Evolutionary conservation across 1,140 invertebrate genomes (phyloP), one percentile per base, ranked within the genome.

Genomic region (Carcinoscorpius rotundicauda): DNA sequence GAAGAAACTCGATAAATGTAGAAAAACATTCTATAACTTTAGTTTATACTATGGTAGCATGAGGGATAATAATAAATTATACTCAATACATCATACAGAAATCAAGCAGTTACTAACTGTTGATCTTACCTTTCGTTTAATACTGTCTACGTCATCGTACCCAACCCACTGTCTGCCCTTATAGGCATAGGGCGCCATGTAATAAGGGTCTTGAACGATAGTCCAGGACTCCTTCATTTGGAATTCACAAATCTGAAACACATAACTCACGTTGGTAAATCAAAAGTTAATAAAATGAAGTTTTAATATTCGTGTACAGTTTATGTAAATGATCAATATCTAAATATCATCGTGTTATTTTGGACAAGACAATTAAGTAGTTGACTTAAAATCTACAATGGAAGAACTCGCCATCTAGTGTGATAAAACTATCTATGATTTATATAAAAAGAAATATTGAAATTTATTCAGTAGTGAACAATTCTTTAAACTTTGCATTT

Each of bases 111-210:
- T 77, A 76, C 50, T 29, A 29, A 29, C 29, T 29, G 29, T 29
- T 29, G 29, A 29, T 29, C 5, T 66, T 66, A 70, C 66, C 52
- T 70, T 71, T 48, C 65, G 4, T 49, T 60, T 51, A 51, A 58
- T 80, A 78, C 56, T 75, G 75, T 3, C 71, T 76, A 83, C 82
- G 86, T 89, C 80, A 65, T 93, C 89, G 68, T 84, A 91, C 8
- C 86, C 85, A 52, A 90, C 78, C 88, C 88, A 93, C 71, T 87
- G 83, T 5, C 78, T 76, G 1, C 75, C 80, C 49, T 77, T 79
- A 59, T 82, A 81, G 5, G 85, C 81, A 68, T 87, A 89, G 0
- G 86, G 86, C 0, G 82, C 81, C 63, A 79, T 75, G 64, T 82
- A 80, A 52, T 82, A 74, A 4, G 78, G 66, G 58, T 85, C 79